A percentile compares a stretch with the other conserved stretches of the same genome.
Evolutionary conservation across 2,113 vertebrate species (phyloP).

Genomic region (human (Homo sapiens)): DNA sequence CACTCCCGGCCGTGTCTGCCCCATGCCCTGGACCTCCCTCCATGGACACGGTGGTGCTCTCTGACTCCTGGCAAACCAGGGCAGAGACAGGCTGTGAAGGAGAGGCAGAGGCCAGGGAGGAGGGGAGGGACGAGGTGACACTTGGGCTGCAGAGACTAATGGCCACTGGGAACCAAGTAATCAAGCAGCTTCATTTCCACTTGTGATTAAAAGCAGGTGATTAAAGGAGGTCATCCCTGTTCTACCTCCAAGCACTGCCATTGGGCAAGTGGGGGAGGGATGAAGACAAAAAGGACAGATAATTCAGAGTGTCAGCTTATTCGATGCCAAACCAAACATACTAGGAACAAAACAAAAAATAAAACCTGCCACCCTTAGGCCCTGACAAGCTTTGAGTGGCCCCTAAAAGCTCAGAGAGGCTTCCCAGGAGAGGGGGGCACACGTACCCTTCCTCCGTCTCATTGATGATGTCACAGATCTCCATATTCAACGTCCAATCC

Average conservation of each 20-base stretch:
- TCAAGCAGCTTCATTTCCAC: neutral
- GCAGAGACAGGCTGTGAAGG: neutral
- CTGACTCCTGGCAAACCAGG: neutral
- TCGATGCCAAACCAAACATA: neutral
- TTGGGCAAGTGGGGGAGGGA: accelerated
- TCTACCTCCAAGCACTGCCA: neutral
- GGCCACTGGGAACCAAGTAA: neutral
- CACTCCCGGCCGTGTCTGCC: neutral
- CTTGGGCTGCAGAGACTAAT: neutral
- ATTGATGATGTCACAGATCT: constrained; percentile 99
- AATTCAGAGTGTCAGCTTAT: neutral
- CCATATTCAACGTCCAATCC: constrained; percentile 99
- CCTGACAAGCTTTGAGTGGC: neutral
- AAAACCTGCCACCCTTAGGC: neutral
- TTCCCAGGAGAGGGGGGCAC: neutral
- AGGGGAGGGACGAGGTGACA: neutral
- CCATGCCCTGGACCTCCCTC: neutral
- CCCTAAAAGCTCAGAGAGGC: neutral
- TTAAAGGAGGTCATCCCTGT: neutral
- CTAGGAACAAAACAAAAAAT: neutral
- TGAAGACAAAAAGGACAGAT: neutral
- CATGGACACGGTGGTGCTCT: neutral
- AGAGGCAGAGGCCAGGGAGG: neutral
- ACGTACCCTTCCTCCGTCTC: constrained; percentile 99
- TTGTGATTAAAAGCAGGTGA: constrained; percentile 1